Conservation (phyloP, 2,113 vertebrate species). For the Anseranas semipalmata region DNA sequence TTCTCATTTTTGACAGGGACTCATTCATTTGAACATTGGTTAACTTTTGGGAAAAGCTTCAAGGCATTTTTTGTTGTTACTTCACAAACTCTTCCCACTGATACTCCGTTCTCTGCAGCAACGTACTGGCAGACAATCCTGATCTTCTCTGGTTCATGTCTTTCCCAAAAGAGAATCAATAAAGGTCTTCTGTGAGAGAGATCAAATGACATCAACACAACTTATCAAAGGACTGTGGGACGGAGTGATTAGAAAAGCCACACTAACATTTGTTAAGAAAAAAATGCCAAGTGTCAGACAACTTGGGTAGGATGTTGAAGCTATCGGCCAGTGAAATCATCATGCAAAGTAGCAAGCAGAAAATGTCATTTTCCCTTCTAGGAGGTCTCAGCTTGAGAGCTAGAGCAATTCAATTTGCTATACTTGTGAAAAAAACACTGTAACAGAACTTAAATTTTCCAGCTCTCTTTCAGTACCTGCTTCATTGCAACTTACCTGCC, state of each 20-base stretch:
- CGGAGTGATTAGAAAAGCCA: not conserved
- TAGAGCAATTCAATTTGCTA: not conserved
- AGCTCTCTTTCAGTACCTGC: not conserved
- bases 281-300: not conserved
- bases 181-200: not conserved
- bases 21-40: not conserved
- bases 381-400: not conserved
- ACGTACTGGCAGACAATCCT: conserved; percentile 43
- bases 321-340: not conserved
- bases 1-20: not conserved
- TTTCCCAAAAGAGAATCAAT: conserved; percentile 9
- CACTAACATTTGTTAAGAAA: not conserved
- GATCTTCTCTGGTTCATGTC: conserved; percentile 66
- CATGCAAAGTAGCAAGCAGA: not conserved
- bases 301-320: not conserved
- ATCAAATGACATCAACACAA: not conserved
- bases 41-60: conserved; percentile 64
- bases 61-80: conserved; percentile 56
- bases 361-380: not conserved
- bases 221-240: not conserved
- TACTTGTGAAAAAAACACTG: not conserved
- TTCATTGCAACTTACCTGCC: not conserved
- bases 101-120: conserved; percentile 57
- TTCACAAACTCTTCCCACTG: conserved; percentile 42
- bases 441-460: not conserved